phyloP scores from a whole-genome alignment of 35 echinoderm and acorn worm genomes.

The Heliocidaris erythrogramma region DNA sequence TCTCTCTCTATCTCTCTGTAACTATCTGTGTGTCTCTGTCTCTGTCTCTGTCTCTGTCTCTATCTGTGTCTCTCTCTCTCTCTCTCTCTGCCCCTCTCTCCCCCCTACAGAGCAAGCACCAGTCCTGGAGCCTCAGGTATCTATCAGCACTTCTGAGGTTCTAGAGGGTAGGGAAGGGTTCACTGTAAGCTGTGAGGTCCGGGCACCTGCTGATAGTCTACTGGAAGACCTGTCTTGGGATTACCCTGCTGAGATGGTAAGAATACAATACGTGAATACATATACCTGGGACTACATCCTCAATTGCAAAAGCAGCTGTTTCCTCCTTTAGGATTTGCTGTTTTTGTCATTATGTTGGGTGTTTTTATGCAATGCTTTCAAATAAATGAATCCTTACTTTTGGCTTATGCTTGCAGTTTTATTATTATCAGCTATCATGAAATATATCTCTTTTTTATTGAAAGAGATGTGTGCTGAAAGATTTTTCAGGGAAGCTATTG shows the following conservation, averaged over 20 bases:
- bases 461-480: background rate
- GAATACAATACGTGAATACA: background rate
- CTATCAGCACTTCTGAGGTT: conserved; percentile 64
- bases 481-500: background rate
- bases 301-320: background rate
- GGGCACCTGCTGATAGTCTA: conserved; percentile 39
- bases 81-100: background rate
- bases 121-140: conserved; percentile 54
- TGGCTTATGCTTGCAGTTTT: background rate
- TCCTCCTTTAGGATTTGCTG: background rate
- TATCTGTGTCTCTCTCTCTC: background rate
- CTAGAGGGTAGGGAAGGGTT: conserved; percentile 78
- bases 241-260: conserved; percentile 78
- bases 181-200: conserved; percentile 67
- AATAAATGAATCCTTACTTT: background rate
- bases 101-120: conserved; percentile 57
- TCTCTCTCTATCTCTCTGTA: background rate
- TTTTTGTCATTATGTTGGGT: background rate
- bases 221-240: conserved; percentile 70
- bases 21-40: background rate
- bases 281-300: background rate
- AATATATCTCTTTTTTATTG: background rate
- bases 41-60: background rate
- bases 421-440: background rate
- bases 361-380: background rate